phyloP scores from a whole-genome alignment of 1,140 invertebrate genomes.

The Sinonovacula constricta region DNA sequence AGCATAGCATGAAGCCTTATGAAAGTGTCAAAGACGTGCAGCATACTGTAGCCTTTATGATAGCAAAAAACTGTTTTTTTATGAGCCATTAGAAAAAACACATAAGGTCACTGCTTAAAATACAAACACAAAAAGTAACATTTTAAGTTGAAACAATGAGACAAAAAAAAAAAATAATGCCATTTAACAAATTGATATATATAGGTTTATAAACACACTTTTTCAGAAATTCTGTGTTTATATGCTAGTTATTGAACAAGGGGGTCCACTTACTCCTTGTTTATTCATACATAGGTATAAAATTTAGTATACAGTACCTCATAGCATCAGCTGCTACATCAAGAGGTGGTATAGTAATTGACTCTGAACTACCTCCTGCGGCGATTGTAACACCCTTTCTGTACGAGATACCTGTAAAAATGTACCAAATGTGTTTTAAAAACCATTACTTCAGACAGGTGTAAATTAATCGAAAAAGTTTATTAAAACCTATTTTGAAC shows the following conservation, averaged over 20 bases:
- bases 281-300: neutral
- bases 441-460: neutral
- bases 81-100: no score
- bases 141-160: no score
- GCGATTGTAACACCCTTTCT: slow-evolving; percentile 84
- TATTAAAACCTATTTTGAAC: neutral
- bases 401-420: slow-evolving; percentile 87
- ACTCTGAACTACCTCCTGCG: slow-evolving; percentile 52
- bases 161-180: no score
- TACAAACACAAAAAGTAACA: no score
- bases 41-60: no score
- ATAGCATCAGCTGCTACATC: slow-evolving; percentile 25
- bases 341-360: slow-evolving; percentile 67
- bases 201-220: neutral
- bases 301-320: neutral
- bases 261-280: neutral
- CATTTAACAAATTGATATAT: no score
- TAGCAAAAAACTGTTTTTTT: no score
- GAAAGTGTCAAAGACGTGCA: no score
- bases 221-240: neutral
- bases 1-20: no score
- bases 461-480: neutral
- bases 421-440: neutral
- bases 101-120: no score
- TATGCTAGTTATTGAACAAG: neutral